Evolutionary conservation across 2,113 vertebrate genomes (phyloP).

Genomic region (Gallinago media): DNA sequence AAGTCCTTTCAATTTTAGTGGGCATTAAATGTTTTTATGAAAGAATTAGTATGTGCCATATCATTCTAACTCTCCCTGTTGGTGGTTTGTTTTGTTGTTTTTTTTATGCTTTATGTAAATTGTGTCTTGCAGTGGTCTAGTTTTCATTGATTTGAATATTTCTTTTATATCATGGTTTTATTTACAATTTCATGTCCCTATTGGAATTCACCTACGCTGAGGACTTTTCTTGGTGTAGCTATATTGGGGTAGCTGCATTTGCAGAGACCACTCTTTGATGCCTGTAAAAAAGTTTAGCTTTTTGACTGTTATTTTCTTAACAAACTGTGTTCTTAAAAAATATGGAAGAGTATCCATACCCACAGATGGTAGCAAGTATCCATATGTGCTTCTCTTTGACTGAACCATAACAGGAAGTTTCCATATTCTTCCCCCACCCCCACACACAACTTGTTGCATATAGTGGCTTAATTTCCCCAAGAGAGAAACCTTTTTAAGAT

Average conservation of each 20-base stretch:
- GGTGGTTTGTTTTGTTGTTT: neutral
- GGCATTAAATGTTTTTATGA: neutral
- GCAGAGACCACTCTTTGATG: neutral
- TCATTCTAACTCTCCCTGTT: neutral
- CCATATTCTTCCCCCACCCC: neutral
- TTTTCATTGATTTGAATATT: neutral
- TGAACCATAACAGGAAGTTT: conserved; percentile 30
- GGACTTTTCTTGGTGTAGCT: neutral
- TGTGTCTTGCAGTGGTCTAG: neutral
- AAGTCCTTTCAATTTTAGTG: neutral
- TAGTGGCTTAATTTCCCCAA: conserved; percentile 29
- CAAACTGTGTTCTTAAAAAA: conserved; percentile 19
- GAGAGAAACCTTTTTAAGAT: conserved; percentile 44
- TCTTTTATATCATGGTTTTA: neutral
- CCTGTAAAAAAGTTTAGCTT: neutral
- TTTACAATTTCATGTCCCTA: neutral
- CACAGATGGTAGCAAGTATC: conserved; percentile 19
- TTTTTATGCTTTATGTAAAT: neutral
- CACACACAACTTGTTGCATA: neutral
- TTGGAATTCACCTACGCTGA: neutral
- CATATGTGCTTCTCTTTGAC: conserved; percentile 25
- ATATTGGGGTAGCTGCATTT: neutral
- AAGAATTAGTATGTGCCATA: neutral
- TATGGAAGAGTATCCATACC: neutral
- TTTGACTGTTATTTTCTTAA: neutral